These are phyloP conservation scores for Allacma fusca DNA, from an alignment of 2,888 invertebrate genomes.

Conservation along the genomic window DNA sequence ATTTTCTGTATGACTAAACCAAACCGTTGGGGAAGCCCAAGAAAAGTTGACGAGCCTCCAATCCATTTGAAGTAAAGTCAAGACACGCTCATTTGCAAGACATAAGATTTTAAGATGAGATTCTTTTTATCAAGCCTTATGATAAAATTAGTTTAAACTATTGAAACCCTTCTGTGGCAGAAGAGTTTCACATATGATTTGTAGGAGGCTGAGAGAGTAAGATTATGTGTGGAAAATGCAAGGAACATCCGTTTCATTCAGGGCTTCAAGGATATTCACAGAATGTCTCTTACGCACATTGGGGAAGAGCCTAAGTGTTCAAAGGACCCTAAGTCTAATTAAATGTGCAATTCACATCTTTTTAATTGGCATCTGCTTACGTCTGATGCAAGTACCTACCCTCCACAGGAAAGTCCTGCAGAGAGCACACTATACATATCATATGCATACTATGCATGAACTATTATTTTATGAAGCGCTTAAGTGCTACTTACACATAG, in stretches of 20 bases:
- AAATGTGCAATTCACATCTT: neutral
- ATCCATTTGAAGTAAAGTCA: neutral
- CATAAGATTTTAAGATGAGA: conserved; percentile 11
- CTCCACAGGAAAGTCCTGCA: neutral
- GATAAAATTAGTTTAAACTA: no score
- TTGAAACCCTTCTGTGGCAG: neutral
- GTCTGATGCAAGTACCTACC: neutral
- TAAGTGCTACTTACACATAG: neutral
- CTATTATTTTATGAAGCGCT: neutral
- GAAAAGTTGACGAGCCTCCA: neutral
- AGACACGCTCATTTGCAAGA: neutral
- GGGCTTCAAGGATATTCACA: conserved; percentile 33
- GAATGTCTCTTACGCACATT: conserved; percentile 37
- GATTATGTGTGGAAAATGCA: no score
- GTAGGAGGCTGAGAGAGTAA: no score
- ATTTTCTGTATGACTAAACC: conserved; percentile 1
- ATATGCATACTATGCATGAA: no score
- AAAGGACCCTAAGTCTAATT: neutral
- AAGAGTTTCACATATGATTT: neutral
- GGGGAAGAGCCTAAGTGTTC: neutral
- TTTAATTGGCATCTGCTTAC: conserved; percentile 19
- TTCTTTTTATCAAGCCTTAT: neutral
- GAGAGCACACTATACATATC: neutral
- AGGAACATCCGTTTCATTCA: conserved; percentile 13
- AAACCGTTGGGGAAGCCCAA: conserved; percentile 29